Percentiles rank a stretch among this genome's conserved stretches.
Evolutionary conservation across 2,113 vertebrate species (phyloP).

Genomic region (Oryzias woworae): DNA sequence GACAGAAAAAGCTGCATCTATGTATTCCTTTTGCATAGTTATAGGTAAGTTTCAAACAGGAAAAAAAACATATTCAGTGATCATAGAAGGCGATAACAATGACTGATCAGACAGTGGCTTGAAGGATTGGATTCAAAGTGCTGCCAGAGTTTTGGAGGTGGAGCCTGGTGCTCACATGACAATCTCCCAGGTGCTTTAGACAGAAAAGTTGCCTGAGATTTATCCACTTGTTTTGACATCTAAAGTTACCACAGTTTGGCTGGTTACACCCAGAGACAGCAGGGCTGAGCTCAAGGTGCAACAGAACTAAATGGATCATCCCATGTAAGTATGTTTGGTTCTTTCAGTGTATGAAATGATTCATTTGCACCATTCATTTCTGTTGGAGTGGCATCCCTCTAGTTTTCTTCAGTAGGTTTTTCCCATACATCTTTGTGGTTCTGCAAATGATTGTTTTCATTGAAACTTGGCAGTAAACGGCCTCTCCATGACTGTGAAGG

Average conservation of each 20-base stretch:
- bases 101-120: background rate
- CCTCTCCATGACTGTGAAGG: background rate
- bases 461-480: constrained; percentile 35
- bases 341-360: background rate
- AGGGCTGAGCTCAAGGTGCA: background rate
- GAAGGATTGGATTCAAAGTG: background rate
- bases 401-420: background rate
- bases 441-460: constrained; percentile 4
- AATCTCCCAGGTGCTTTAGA: background rate
- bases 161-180: constrained; percentile 10
- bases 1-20: background rate
- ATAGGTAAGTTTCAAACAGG: no score
- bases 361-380: no score
- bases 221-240: no score
- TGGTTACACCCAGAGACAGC: background rate
- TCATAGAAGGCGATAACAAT: no score
- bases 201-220: no score
- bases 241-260: background rate
- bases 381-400: no score
- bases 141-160: constrained; percentile 9
- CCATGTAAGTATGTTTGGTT: constrained; percentile 43
- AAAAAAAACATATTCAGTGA: no score
- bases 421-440: background rate
- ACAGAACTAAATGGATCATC: constrained; percentile 28
- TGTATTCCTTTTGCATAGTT: no score